Evolutionary conservation across 2,888 invertebrate species (phyloP).

Genomic region (Stenichneumon culpator): DNA sequence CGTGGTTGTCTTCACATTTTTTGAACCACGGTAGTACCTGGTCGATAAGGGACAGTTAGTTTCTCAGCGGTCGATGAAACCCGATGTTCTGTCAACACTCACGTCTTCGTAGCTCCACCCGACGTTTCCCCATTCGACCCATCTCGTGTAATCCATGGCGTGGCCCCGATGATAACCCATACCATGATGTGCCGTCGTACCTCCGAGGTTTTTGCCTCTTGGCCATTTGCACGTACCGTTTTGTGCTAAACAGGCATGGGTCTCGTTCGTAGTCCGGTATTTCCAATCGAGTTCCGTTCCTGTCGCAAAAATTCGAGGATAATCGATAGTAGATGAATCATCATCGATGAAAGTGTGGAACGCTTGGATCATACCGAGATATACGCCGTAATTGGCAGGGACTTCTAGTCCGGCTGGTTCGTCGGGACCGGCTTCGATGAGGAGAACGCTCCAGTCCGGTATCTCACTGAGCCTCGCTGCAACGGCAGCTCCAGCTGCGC

Average conservation of each 20-base stretch:
- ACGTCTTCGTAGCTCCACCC: slow-evolving; percentile 91
- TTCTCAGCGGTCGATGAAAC: not conserved
- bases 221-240: slow-evolving; percentile 88
- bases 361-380: slow-evolving; percentile 71
- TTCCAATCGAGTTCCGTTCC: slow-evolving; percentile 88
- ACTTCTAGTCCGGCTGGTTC: slow-evolving; percentile 87
- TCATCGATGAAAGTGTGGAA: not conserved
- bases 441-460: slow-evolving; percentile 88
- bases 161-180: slow-evolving; percentile 95
- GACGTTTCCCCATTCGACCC: slow-evolving; percentile 90
- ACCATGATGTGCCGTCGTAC: slow-evolving; percentile 90
- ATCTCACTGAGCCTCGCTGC: slow-evolving; percentile 88
- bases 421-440: slow-evolving; percentile 90
- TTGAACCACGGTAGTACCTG: slow-evolving; percentile 90
- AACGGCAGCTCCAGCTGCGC: slow-evolving; percentile 88
- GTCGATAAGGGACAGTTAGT: not conserved
- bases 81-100: slow-evolving; percentile 28
- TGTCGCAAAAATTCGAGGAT: slow-evolving; percentile 47
- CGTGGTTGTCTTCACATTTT: slow-evolving; percentile 89
- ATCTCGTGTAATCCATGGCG: slow-evolving; percentile 90
- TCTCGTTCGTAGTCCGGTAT: slow-evolving; percentile 89
- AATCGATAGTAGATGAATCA: not conserved
- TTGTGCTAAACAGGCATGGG: slow-evolving; percentile 86
- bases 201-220: slow-evolving; percentile 90
- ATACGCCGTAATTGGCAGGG: slow-evolving; percentile 77